A percentile compares a stretch with the other conserved stretches of the same genome.
Evolutionary conservation across 2,797 vertebrate genomes (phyloP).

Genomic region (Chloroceryle inda): DNA sequence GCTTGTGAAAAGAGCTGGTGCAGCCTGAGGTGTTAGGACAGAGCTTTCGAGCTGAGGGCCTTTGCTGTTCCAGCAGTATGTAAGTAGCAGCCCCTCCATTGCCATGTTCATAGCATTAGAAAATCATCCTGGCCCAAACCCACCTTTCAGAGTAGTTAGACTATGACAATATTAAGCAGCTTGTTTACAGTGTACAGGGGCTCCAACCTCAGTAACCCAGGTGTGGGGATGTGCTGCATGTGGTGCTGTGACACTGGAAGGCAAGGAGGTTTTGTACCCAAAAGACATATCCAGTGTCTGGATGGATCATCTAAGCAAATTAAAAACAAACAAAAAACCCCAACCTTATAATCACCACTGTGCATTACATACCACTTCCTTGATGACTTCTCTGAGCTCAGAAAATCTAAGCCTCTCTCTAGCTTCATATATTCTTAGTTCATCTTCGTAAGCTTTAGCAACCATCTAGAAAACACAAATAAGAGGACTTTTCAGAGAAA

Average conservation of each 20-base stretch:
- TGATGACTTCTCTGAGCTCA: conserved; percentile 79
- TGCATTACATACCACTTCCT: conserved; percentile 72
- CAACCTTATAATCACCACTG: background rate
- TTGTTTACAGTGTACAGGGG: background rate
- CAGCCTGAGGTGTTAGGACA: background rate
- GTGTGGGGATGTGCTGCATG: background rate
- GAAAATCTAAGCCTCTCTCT: conserved; percentile 79
- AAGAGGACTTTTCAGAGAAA: background rate
- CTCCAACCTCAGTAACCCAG: background rate
- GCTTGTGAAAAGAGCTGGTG: background rate
- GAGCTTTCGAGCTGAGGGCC: background rate
- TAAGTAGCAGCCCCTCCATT: background rate
- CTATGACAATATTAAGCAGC: background rate
- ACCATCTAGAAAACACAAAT: conserved; percentile 73
- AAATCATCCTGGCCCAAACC: background rate
- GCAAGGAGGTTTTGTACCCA: background rate
- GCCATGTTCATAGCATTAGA: background rate
- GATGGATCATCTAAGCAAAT: background rate
- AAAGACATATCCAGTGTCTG: background rate
- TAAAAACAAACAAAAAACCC: background rate
- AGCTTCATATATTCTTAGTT: conserved; percentile 84
- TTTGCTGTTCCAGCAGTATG: background rate
- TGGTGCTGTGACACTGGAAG: background rate
- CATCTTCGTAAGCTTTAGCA: conserved; percentile 83
- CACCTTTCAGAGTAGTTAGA: background rate